A percentile compares a stretch with the other conserved stretches of the same genome.
phyloP scores from a whole-genome alignment of 2,797 vertebrate species.

The Myiotriccus ornatus region DNA sequence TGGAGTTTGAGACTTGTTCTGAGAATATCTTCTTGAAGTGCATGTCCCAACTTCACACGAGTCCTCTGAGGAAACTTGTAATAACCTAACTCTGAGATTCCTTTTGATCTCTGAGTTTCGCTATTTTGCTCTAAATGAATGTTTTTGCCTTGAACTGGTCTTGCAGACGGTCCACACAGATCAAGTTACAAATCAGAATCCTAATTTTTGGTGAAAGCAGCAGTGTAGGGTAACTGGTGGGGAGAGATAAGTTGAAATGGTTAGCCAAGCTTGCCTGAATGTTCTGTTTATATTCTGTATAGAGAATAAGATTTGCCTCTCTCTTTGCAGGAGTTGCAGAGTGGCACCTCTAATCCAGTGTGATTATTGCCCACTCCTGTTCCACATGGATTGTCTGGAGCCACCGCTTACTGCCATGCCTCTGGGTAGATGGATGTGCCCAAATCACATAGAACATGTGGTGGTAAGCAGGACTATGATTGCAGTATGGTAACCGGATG shows the following conservation, averaged over 20 bases:
- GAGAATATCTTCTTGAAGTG: neutral
- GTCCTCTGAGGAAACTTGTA: neutral
- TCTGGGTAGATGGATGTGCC: slow-evolving; percentile 98
- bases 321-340: slow-evolving; percentile 88
- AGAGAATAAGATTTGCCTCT: neutral
- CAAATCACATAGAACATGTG: slow-evolving; percentile 95
- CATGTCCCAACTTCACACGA: neutral
- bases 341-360: slow-evolving; percentile 96
- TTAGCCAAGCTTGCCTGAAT: neutral
- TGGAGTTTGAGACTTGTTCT: neutral
- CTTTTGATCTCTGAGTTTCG: neutral
- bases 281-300: neutral
- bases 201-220: neutral
- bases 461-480: slow-evolving; percentile 82
- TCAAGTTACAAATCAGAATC: neutral
- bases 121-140: neutral
- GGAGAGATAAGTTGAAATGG: neutral
- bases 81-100: neutral
- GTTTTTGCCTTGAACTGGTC: neutral
- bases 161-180: neutral
- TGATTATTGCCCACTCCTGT: slow-evolving; percentile 96
- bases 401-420: slow-evolving; percentile 98
- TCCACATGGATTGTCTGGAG: slow-evolving; percentile 98
- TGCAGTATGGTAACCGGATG: slow-evolving; percentile 47
- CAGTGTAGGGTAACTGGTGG: neutral